Evolutionary conservation across 2,113 vertebrate genomes (phyloP).

Genomic region (Aspidoscelis tigris): DNA sequence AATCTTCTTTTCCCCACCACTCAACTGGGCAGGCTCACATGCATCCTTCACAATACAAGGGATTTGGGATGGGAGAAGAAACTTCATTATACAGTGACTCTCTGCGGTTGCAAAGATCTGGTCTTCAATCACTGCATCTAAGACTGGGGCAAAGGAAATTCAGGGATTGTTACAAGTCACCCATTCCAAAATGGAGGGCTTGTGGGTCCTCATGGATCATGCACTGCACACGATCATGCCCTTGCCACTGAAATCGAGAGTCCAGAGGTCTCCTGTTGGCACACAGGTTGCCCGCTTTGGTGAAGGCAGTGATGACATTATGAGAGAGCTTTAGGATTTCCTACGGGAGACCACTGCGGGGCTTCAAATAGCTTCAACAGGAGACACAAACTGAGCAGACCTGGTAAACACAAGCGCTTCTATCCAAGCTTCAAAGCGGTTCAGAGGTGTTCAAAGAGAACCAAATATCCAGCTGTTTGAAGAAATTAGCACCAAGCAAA

Average conservation of each 20-base stretch:
- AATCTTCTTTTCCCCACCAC: background rate
- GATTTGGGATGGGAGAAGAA: background rate
- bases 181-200: too few relatives aligned
- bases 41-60: background rate
- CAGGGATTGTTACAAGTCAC: background rate
- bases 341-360: background rate
- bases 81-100: background rate
- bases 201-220: background rate
- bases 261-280: background rate
- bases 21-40: too few relatives aligned
- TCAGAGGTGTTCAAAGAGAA: too few relatives aligned
- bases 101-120: background rate
- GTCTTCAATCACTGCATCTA: background rate
- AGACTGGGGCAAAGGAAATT: background rate
- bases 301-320: background rate
- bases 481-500: too few relatives aligned
- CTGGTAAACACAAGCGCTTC: too few relatives aligned
- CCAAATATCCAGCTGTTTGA: too few relatives aligned
- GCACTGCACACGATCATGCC: background rate
- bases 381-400: background rate
- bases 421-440: too few relatives aligned
- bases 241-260: background rate
- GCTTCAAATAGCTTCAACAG: background rate
- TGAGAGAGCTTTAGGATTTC: background rate
- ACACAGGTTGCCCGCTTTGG: background rate